A percentile compares a stretch with the other conserved stretches of the same genome.
Conservation (phyloP, 2,113 vertebrate species). For the Chionodraco myersi region DNA sequence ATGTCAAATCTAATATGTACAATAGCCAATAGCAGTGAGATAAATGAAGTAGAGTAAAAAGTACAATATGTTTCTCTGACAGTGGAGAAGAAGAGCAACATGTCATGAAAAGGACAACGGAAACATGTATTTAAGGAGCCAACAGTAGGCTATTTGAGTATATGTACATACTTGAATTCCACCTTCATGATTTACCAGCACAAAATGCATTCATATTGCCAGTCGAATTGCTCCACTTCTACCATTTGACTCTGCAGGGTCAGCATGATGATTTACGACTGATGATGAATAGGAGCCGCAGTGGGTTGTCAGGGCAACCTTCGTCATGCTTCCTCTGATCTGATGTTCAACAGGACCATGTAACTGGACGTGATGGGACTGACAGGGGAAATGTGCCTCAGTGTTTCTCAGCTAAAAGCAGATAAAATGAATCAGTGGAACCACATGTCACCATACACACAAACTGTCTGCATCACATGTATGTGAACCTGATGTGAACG, state of each 20-base stretch:
- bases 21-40: no score
- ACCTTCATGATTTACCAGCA: not conserved
- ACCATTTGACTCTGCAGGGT: constrained; percentile 2
- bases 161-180: not conserved
- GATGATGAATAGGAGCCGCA: constrained; percentile 18
- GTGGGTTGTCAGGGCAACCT: not conserved
- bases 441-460: not conserved
- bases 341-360: not conserved
- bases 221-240: not conserved
- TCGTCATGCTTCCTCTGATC: not conserved
- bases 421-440: no score
- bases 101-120: no score
- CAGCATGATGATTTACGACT: not conserved
- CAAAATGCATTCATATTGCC: not conserved
- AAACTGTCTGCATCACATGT: not conserved
- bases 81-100: no score
- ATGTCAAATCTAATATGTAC: no score
- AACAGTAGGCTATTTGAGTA: no score
- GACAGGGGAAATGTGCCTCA: not conserved
- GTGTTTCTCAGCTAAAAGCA: not conserved
- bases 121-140: no score
- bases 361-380: not conserved
- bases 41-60: no score
- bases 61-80: no score
- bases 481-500: not conserved